These are phyloP conservation scores for Sycophila sp. DNA, from an alignment of 1,140 invertebrate species.

Conservation along the genomic window DNA sequence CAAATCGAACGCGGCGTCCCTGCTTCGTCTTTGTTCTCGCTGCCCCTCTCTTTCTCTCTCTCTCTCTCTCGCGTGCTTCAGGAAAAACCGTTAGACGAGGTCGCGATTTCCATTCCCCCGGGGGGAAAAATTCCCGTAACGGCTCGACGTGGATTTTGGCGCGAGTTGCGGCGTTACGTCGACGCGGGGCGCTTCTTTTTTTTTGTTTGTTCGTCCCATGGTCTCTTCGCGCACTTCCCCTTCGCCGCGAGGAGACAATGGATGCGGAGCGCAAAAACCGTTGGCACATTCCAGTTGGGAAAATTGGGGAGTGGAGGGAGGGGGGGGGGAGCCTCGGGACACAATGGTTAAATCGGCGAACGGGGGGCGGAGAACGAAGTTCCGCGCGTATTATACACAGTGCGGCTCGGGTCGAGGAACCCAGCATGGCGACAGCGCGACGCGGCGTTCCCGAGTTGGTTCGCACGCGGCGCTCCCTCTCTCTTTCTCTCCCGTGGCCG, in stretches of 20 bases:
- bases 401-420: slow-evolving; percentile 3
- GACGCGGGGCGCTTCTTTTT: neutral
- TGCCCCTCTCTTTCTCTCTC: neutral
- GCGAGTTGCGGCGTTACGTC: neutral
- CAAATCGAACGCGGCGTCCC: too few species aligned
- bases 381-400: neutral
- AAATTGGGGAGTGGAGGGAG: neutral
- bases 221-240: neutral
- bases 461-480: too few species aligned
- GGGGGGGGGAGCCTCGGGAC: neutral
- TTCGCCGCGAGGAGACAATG: neutral
- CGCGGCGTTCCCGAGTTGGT: neutral
- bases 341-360: neutral
- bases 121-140: neutral
- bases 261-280: slow-evolving; percentile 11
- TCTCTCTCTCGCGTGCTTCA: neutral
- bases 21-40: neutral
- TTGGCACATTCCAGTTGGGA: neutral
- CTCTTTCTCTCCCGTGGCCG: neutral
- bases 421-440: neutral
- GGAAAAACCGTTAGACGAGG: slow-evolving; percentile 3
- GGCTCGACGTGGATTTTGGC: neutral
- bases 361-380: too few species aligned
- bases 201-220: too few species aligned
- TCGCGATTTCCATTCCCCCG: neutral